Evolutionary conservation across 2,797 vertebrate genomes (phyloP), one percentile per base, ranked within the genome.

Genomic region (Sphenodon punctatus): DNA sequence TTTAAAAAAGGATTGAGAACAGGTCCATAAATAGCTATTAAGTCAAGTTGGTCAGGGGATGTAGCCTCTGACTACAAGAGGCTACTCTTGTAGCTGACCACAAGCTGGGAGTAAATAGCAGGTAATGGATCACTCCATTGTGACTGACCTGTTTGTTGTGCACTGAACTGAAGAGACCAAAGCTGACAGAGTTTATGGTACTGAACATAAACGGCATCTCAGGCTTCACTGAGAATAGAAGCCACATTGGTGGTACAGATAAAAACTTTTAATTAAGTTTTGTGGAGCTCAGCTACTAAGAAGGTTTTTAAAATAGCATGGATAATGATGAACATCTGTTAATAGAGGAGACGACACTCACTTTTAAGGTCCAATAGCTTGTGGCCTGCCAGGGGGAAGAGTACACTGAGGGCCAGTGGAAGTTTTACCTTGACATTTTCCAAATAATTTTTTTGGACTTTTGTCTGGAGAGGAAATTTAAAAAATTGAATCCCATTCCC

Each of bases 401-500:
- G 19, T 0, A 0, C 77, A 80, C 80, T 74, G 84, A 14, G 14
- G n/a, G 87, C 27, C 51, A 76, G 32, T 68, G 49, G 67, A 69
- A 17, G 30, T 81, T 68, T 70, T 90, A 79, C 63, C 58, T 58
- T 3, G 7, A 86, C 0, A 1, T 80, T 75, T 75, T 86, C 49
- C 49, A 70, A 77, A 75, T 10, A 77, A 45, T 64, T 69, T 64
- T 82, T 60, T 32, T 84, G 43, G 66, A 85, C 46, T 78, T 68
- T 55, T 1, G 59, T 68, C 86, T 60, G 72, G 32, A 41, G 76
- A 25, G 27, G 82, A 90, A 89, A 78, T 46, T n/a, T n/a, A n/a
- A 78, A n/a, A 86, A 84, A 85, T 76, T 32, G 2, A 84, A 76
- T n/a, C n/a, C n/a, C n/a, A n/a, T n/a, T 84, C 73, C 74, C 58